A percentile compares a stretch with the other conserved stretches of the same genome.
Evolutionary conservation across 2,113 vertebrate genomes (phyloP).

Genomic region (Megaceryle torquata): DNA sequence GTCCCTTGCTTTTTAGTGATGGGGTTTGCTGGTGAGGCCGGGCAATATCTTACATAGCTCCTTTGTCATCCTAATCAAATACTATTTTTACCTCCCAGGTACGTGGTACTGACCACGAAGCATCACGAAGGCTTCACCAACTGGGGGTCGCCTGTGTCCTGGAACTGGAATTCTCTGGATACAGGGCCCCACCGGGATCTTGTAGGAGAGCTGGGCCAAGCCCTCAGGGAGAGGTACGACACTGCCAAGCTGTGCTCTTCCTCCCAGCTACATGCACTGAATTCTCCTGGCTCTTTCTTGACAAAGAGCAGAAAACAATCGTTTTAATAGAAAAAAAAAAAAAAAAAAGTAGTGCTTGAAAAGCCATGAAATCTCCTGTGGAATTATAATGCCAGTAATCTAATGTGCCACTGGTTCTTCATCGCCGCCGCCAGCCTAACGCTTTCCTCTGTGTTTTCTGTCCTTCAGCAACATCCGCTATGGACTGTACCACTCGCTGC

Average conservation of each 20-base stretch:
- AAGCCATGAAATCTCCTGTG: neutral
- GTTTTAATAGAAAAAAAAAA: neutral
- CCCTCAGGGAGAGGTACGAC: slow-evolving; percentile 82
- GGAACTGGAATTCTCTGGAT: slow-evolving; percentile 96
- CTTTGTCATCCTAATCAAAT: neutral
- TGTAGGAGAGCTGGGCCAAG: slow-evolving; percentile 85
- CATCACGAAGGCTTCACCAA: slow-evolving; percentile 97
- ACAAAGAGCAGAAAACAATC: rapidly evolving
- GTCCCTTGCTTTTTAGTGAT: neutral
- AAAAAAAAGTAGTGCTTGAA: neutral
- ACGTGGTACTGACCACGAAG: slow-evolving; percentile 92
- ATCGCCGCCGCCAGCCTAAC: neutral
- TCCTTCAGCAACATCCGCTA: slow-evolving; percentile 83
- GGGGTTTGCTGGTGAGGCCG: neutral
- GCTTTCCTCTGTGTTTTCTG: slow-evolving; percentile 4
- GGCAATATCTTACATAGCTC: too few relatives aligned
- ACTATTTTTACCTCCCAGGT: slow-evolving; percentile 68
- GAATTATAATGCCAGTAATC: neutral
- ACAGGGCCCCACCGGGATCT: slow-evolving; percentile 88
- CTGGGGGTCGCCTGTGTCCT: slow-evolving; percentile 87
- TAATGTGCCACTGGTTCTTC: neutral
- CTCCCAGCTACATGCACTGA: neutral
- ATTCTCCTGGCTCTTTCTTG: neutral
- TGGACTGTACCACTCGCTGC: slow-evolving; percentile 91
- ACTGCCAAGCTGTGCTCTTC: neutral